Conservation (phyloP, 2,113 vertebrate species). For the Cnemophilus loriae region DNA sequence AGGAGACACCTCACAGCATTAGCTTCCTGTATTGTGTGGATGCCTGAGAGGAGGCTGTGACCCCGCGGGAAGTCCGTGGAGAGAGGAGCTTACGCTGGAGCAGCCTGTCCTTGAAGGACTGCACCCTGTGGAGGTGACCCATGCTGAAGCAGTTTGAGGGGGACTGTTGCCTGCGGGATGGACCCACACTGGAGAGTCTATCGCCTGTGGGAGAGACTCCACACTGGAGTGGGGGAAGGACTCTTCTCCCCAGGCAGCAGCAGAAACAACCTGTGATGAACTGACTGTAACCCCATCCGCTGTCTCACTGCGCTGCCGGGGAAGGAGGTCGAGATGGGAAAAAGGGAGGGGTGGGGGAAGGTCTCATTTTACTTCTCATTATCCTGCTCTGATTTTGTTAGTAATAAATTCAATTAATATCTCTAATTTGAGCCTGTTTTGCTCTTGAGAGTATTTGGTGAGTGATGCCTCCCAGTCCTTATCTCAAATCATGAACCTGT, state of each 20-base stretch:
- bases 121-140: background rate
- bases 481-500: background rate
- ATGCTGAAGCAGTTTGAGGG: no score
- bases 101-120: background rate
- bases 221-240: background rate
- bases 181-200: fast-evolving
- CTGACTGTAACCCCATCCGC: background rate
- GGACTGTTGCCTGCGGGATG: background rate
- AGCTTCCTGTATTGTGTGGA: background rate
- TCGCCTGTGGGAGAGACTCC: background rate
- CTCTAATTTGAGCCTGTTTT: background rate
- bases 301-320: background rate
- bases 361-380: background rate
- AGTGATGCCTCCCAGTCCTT: background rate
- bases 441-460: background rate
- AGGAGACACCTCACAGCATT: background rate
- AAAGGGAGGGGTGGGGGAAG: background rate
- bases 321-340: background rate
- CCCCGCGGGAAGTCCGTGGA: fast-evolving
- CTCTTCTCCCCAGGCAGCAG: background rate
- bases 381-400: background rate
- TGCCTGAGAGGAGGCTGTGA: background rate
- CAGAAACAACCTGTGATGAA: background rate
- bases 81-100: background rate
- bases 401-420: background rate